phyloP scores from a whole-genome alignment of 2,113 vertebrate genomes.

The Gadus macrocephalus region DNA sequence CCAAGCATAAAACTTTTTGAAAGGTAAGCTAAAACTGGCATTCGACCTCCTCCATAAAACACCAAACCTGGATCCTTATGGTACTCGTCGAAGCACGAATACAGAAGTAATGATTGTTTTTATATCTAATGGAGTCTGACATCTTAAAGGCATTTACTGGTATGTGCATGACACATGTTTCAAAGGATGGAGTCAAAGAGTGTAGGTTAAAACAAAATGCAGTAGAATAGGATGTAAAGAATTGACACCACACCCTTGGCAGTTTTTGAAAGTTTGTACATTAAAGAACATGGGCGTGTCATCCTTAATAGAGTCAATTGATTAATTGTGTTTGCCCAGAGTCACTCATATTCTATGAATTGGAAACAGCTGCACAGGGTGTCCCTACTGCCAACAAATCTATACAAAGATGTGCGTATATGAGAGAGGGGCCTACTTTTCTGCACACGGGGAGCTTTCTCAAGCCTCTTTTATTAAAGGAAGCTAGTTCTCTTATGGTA shows the following conservation, averaged over 20 bases:
- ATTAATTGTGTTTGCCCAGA: constrained; percentile 65
- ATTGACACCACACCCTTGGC: constrained; percentile 58
- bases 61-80: constrained; percentile 26
- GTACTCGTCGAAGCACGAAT: constrained; percentile 26
- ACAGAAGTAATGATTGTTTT: constrained; percentile 21
- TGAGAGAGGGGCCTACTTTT: constrained; percentile 13
- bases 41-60: constrained; percentile 3
- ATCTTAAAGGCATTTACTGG: constrained; percentile 25
- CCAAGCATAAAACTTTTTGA: no score
- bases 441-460: not conserved
- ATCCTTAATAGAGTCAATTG: constrained; percentile 57
- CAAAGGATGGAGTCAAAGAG: constrained; percentile 18
- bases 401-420: constrained; percentile 24
- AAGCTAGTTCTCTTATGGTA: no score
- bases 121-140: constrained; percentile 36
- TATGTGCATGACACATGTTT: constrained; percentile 29
- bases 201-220: constrained; percentile 6
- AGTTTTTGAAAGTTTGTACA: constrained; percentile 45
- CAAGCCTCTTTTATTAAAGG: not conserved
- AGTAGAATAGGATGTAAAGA: constrained; percentile 40
- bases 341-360: constrained; percentile 54
- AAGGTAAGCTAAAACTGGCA: constrained; percentile 17
- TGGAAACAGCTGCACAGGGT: constrained; percentile 61
- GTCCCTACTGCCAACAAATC: constrained; percentile 27
- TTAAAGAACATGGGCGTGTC: constrained; percentile 56